Evolutionary conservation across 2,797 vertebrate species (phyloP), one percentile per base, ranked within the genome.

Genomic region (Acipenser ruthenus): DNA sequence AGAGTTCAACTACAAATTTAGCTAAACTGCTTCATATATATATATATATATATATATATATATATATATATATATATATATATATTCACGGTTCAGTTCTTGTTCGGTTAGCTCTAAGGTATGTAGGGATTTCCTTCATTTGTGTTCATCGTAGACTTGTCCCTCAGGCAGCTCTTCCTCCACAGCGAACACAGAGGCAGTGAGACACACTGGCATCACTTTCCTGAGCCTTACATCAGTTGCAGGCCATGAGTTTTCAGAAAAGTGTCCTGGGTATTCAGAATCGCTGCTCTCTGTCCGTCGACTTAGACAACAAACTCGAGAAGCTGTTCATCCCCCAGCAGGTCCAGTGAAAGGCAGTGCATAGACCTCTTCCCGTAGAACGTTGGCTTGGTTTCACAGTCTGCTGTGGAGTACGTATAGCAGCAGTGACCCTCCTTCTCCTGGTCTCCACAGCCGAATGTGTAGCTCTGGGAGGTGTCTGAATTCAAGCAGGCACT

Each of bases 401-500:
- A 88, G 75, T 88, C 84, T 0, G 83, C 77, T 48, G 76, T 83
- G 72, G 85, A 85, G 55, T 88, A 87, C 62, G 77, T 82, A 61
- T 66, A 50, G 0, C 77, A 88, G 61, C 73, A 72, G 0, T 80
- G 83, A 66, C 72, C 68, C 70, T 82, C 81, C 64, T 86, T 72
- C 47, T 85, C 82, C 67, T 77, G 62, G 13, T 84, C 81, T 50
- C 84, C 76, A 49, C 89, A 86, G 63, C 88, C 89, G 11, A 91
- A 93, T 0, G 89, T 93, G 70, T 86, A 89, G 75, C 90, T 89
- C 78, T 87, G 87, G 51, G 88, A 93, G 0, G 86, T 86, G 74
- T 91, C 86, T 0, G 84, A 84, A 1, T 83, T 86, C 15, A 89
- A 73, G 0, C 74, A 71, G 7, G 75, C 78, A 49, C 80, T 81